Base-by-base conservation (phyloP, 2,113 vertebrate genomes). In the Seriola rivoliana region DNA sequence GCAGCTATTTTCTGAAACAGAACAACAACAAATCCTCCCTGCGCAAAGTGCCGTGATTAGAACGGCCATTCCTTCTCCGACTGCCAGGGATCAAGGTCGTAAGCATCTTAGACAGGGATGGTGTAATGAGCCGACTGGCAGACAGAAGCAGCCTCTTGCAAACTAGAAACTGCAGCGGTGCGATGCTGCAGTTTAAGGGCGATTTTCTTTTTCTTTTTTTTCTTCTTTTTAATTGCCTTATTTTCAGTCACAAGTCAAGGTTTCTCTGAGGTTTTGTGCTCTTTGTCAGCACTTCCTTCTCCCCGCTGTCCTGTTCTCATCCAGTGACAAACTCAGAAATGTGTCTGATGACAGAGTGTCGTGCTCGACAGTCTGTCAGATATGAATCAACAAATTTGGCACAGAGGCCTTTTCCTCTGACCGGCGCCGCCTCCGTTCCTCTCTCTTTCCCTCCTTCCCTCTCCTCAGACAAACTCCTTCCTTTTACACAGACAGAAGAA, bases 21-120 rank as follows among this genome's bases (percentile, higher is more conserved):
- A 90, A 75, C 71, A 59, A 87, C 85, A 92, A 89, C 87, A 92
- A 90, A 90, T 88, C 77, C 85, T 81, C 63, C 21, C 36, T 14
- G 54, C 23, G 3, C 32, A 81, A 80, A 83, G 71, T 77, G 76
- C 40, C 10, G 25, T 55, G 85, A 90, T 93, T 84, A 87, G 68
- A 79, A 5, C 23, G 36, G 80, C 86, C 81, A 13, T 77, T 75
- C 46, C 62, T 64, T 36, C 60, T 80, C 76, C 57, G 62, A 55
- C 71, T 81, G 73, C 71, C 29, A 34, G 65, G 84, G 75, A 88
- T 91, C 77, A 85, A 80, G 62, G 72, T 42, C 42, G 55, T 84
- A 85, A 86, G 86, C 85, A 52, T 84, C 86, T 87, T 87, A 84
- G 82, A 77, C 74, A 4, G 58, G 29, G 50, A 32, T 10, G 80